Evolutionary conservation across 2,888 invertebrate species (phyloP), one percentile per base, ranked within the genome.

Genomic region (Scrobipalpa costella): DNA sequence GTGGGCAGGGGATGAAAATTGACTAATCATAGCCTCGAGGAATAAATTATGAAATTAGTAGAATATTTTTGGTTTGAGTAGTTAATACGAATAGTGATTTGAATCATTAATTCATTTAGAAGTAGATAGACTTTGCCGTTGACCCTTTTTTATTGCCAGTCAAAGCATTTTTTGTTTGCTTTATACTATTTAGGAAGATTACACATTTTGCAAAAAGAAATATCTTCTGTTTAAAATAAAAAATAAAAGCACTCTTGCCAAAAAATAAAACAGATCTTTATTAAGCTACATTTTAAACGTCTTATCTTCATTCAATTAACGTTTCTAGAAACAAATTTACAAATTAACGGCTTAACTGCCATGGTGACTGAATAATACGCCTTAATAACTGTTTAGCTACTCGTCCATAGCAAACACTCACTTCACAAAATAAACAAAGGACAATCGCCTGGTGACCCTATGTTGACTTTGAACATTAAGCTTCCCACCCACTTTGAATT

Each of bases 11-110:
- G 81, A 76, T 19, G 47, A 59, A 15, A 59, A 83, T 84, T 85
- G 74, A 84, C 87, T 86, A 86, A 85, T 89, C 84, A 86, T 85
- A 82, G 83, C 86, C 80, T 74, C 71, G 81, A 82, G 58, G 21
- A 40, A 58, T 1, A 40, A 17, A n/a, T 11, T 55, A 2, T 11
- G 2, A 33, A 57, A 38, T 11, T 57, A 55, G n/a, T 55, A 34
- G 33, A 55, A 15, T 55, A 34, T 50, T 19, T 17, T 17, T 9
- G 50, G 11, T 50, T 19, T 50, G 17, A 17, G 9, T 50, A 21
- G 8, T 19, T 27, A 27, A 27, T 27, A 27, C 27, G 5, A 27
- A 27, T 27, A 3, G 27, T 27, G 27, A 3, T 27, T 27, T 5
- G 27, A 27, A 27, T 3, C 5, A 27, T 27, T 5, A 27, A 27